Conservation (phyloP, 2,797 vertebrate species). For the Spinibarbus caldwelli region DNA sequence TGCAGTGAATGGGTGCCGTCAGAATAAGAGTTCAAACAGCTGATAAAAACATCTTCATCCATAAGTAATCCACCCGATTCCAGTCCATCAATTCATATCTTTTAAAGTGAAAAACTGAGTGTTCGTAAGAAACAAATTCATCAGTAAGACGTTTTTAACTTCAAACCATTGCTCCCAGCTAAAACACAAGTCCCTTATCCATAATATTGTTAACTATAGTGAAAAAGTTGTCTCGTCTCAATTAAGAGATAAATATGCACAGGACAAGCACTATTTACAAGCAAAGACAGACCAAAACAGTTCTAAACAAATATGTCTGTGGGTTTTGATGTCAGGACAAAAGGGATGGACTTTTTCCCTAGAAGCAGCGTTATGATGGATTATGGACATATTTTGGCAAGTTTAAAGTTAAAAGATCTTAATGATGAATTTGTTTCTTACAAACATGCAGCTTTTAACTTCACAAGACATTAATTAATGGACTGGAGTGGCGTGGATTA, state of each 20-base stretch:
- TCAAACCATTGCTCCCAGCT: too few species aligned
- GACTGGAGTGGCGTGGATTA: neutral
- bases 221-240: neutral
- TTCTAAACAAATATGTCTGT: neutral
- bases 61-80: neutral
- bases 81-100: neutral
- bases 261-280: neutral
- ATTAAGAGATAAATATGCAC: neutral
- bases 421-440: neutral
- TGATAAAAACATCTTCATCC: neutral
- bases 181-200: too few species aligned
- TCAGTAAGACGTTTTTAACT: too few species aligned
- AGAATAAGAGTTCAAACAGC: neutral
- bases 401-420: neutral
- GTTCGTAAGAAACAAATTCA: too few species aligned
- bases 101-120: neutral
- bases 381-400: neutral
- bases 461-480: neutral
- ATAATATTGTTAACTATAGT: neutral
- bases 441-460: neutral
- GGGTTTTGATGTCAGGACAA: neutral
- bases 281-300: neutral
- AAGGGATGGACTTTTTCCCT: neutral
- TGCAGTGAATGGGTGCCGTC: neutral
- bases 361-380: neutral